Base-by-base conservation (phyloP, 2,888 invertebrate genomes). In the Tetragonula carbonaria region DNA sequence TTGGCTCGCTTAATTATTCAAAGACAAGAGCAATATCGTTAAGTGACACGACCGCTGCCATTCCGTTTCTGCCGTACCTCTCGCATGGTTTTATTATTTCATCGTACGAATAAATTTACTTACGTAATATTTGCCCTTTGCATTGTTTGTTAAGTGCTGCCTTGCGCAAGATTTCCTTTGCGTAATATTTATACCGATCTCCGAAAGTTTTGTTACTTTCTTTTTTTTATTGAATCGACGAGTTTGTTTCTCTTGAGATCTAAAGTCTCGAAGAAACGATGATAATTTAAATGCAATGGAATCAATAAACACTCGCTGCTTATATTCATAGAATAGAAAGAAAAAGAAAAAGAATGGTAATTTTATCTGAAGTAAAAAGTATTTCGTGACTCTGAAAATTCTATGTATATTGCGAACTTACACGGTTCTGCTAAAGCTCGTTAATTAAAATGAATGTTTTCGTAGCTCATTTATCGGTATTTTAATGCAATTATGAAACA, bases 1-100 rank as follows among this genome's bases (percentile, higher is more conserved):
- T 79, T 65, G 63, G 67, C 62, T 28, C 66, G 51, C 78, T 91
- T 87, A 90, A 91, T 91, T 91, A 91, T 91, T 90, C 90, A 90
- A 86, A 86, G 85, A 86, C 84, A 59, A 68, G 74, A 74, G 74
- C 84, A 84, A 87, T 83, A 85, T 77, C 72, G 68, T 78, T 62
- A 74, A 57, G 65, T 77, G 80, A 68, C 74, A 66, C 78, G 16
- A 63, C 38, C 55, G n/a, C 55, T 53, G 8, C 63, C 21, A 45
- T 59, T 28, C 45, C 28, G 2, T n/a, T 65, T 0, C 45, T 28
- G 28, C 70, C 53, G 28, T 74, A 33, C 18, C 14, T 50, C 23
- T 38, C 6, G 14, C 28, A 18, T 28, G 50, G 23, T 50, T 33
- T 77, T 55, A 62, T 75, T 81, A 82, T 80, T 85, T 78, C 77